These are phyloP conservation scores for Lasioglossum malachurum DNA, from an alignment of 2,888 invertebrate genomes.

Conservation along the genomic window DNA sequence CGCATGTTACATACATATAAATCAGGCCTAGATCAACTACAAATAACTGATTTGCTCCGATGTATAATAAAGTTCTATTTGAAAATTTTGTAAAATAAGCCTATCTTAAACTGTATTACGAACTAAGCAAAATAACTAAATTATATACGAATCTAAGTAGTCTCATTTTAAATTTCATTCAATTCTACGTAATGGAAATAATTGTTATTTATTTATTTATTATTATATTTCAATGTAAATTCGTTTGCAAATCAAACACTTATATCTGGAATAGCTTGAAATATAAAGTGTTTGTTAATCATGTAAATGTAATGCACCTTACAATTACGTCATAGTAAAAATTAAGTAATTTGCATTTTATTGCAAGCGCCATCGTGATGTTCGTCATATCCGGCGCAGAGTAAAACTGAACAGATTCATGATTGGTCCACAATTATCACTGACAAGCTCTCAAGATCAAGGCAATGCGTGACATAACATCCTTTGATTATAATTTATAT, in stretches of 20 bases:
- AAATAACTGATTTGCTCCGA: neutral
- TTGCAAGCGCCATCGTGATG: constrained; percentile 6
- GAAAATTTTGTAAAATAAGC: neutral
- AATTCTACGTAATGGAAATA: neutral
- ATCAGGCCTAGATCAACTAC: neutral
- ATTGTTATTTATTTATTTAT: neutral
- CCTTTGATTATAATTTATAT: constrained; percentile 35
- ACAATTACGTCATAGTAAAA: constrained; percentile 5
- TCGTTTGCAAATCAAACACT: neutral
- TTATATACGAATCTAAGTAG: neutral
- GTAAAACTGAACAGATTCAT: constrained; percentile 41
- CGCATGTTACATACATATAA: neutral
- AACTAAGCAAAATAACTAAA: neutral
- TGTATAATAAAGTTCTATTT: neutral
- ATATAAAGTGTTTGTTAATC: neutral
- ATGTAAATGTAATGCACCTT: neutral
- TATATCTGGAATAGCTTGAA: neutral
- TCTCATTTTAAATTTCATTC: neutral
- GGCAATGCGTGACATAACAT: constrained; percentile 56
- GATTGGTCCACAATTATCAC: constrained; percentile 49
- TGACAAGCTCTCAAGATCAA: constrained; percentile 46
- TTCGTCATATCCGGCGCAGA: constrained; percentile 51
- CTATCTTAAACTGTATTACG: neutral
- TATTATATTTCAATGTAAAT: neutral
- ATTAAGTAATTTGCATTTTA: constrained; percentile 31